A percentile compares a stretch with the other conserved stretches of the same genome.
Evolutionary conservation across 1,140 invertebrate genomes (phyloP).

Genomic region (Sarcophaga peregrina): DNA sequence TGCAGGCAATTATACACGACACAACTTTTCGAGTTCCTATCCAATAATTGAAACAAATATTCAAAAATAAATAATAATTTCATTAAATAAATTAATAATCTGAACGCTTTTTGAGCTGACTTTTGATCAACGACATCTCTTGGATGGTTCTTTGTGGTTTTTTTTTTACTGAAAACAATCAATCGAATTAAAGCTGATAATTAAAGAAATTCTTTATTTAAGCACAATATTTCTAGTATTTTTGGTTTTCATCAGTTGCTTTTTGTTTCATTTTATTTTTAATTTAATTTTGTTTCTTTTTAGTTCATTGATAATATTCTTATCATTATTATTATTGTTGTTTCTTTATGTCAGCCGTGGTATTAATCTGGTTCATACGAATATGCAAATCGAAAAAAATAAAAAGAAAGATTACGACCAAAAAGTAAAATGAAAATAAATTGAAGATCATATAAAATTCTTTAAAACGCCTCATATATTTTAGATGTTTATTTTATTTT

Average conservation of each 20-base stretch:
- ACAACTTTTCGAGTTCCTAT: too few species aligned
- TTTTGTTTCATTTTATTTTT: neutral
- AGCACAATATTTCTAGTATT: neutral
- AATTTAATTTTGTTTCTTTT: neutral
- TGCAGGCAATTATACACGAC: too few species aligned
- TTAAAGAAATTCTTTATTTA: slow-evolving; percentile 3
- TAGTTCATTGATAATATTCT: neutral
- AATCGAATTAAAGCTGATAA: neutral
- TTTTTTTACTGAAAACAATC: neutral
- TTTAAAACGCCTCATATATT: neutral
- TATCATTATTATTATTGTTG: neutral
- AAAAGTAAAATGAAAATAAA: too few species aligned
- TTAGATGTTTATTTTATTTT: neutral
- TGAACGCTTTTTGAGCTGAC: too few species aligned
- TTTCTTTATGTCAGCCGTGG: neutral
- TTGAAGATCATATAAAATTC: neutral
- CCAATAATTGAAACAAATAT: too few species aligned
- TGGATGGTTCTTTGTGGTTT: too few species aligned
- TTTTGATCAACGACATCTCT: too few species aligned
- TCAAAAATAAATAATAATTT: too few species aligned
- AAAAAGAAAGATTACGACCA: too few species aligned
- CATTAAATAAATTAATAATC: too few species aligned
- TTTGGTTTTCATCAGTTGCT: neutral
- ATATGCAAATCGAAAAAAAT: neutral
- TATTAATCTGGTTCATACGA: neutral